phyloP scores from a whole-genome alignment of 1,140 invertebrate genomes.

The Cotesia glomerata region DNA sequence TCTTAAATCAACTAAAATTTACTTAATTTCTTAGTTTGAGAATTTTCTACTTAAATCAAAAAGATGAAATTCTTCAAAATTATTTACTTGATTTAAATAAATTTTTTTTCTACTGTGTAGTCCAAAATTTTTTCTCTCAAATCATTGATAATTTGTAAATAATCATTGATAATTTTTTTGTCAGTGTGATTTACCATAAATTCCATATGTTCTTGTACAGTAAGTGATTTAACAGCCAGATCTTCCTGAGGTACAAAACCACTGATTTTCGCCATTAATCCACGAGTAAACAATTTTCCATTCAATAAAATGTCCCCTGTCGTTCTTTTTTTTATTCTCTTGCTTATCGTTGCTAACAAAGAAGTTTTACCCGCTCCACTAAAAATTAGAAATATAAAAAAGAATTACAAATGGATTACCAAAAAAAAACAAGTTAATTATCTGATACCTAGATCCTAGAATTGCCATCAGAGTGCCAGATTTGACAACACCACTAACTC shows the following conservation, averaged over 20 bases:
- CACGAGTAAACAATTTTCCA: slow-evolving; percentile 67
- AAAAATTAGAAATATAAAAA: slow-evolving; percentile 21
- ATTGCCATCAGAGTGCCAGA: slow-evolving; percentile 35
- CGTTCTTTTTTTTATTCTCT: slow-evolving; percentile 68
- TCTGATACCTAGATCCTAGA: slow-evolving; percentile 58
- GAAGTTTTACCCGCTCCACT: slow-evolving; percentile 79
- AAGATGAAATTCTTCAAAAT: too few species aligned
- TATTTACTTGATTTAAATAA: too few species aligned
- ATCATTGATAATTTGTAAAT: too few species aligned
- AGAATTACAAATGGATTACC: slow-evolving; percentile 1
- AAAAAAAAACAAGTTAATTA: not conserved
- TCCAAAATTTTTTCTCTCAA: too few species aligned
- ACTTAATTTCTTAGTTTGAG: too few species aligned
- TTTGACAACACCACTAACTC: slow-evolving; percentile 30
- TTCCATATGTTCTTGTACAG: slow-evolving; percentile 74
- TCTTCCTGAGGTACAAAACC: slow-evolving; percentile 78
- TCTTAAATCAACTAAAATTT: too few species aligned
- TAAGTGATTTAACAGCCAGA: slow-evolving; percentile 71
- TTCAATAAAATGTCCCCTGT: slow-evolving; percentile 73
- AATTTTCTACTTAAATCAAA: too few species aligned
- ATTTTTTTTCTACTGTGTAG: too few species aligned
- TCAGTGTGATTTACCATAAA: slow-evolving; percentile 70
- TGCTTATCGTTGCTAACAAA: slow-evolving; percentile 72
- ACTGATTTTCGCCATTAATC: slow-evolving; percentile 72
- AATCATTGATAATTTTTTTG: too few species aligned